Percentiles rank a stretch among this genome's conserved stretches.
phyloP scores from a whole-genome alignment of 2,888 invertebrate genomes.

The Phania funesta region DNA sequence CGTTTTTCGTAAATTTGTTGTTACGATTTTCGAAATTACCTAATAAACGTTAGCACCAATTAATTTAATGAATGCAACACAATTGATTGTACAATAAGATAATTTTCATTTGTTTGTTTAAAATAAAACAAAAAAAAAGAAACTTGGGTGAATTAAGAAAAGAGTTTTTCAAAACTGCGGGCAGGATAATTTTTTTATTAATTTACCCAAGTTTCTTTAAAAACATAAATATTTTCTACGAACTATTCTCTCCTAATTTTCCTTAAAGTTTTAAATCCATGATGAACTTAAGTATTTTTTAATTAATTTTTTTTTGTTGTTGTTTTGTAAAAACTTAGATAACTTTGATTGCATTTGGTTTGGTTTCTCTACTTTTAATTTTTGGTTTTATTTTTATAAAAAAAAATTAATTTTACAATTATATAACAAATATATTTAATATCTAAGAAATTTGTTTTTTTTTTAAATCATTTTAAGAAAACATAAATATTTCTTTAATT shows the following conservation, averaged over 20 bases:
- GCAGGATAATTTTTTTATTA: not conserved
- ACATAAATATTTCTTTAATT: slow-evolving; percentile 19
- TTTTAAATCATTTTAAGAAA: not conserved
- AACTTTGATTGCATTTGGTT: slow-evolving; percentile 51
- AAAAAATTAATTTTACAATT: slow-evolving; percentile 13
- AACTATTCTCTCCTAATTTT: not conserved
- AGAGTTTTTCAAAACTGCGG: no score
- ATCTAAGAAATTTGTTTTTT: slow-evolving; percentile 6
- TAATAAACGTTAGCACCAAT: slow-evolving; percentile 73
- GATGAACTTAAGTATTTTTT: not conserved
- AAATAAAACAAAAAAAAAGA: not conserved
- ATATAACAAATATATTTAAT: slow-evolving; percentile 22
- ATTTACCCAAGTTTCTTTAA: not conserved
- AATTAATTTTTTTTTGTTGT: not conserved
- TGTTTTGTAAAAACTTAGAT: slow-evolving; percentile 53
- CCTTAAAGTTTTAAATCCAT: not conserved
- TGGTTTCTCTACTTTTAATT: not conserved
- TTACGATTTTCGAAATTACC: slow-evolving; percentile 40
- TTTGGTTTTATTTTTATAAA: slow-evolving; percentile 7
- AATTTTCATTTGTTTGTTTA: not conserved
- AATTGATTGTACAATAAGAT: slow-evolving; percentile 66
- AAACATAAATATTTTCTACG: not conserved
- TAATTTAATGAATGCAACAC: slow-evolving; percentile 75
- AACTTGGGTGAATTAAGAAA: not conserved
- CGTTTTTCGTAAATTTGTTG: slow-evolving; percentile 39